Evolutionary conservation across 2,888 invertebrate genomes (phyloP).

Genomic region (Erebia aethiops): DNA sequence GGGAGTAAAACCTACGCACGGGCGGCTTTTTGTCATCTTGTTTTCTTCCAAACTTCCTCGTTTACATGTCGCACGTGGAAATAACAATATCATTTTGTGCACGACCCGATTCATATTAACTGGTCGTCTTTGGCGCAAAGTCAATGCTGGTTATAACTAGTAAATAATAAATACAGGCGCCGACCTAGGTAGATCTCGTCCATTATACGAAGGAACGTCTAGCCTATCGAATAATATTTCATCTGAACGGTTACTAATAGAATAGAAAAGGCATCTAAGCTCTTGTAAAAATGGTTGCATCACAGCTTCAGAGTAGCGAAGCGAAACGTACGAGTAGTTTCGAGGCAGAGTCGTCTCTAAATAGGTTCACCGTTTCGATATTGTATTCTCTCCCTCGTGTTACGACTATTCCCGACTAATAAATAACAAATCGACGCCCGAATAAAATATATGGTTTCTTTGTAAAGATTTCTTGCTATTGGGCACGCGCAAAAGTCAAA

Average conservation of each 20-base stretch:
- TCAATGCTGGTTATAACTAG: constrained; percentile 66
- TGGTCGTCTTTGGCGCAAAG: constrained; percentile 66
- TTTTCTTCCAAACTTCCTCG: constrained; percentile 47
- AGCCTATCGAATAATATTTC: constrained; percentile 52
- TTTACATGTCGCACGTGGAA: constrained; percentile 63
- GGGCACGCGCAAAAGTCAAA: constrained; percentile 55
- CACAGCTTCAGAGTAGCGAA: constrained; percentile 58
- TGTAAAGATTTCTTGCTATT: constrained; percentile 62
- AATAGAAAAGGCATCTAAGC: constrained; percentile 57
- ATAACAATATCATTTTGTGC: constrained; percentile 65
- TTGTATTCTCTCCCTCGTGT: constrained; percentile 74
- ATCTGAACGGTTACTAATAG: constrained; percentile 48
- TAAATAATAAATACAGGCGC: constrained; percentile 69
- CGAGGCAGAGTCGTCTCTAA: constrained; percentile 74
- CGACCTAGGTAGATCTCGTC: constrained; percentile 55
- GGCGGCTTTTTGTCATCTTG: constrained; percentile 23
- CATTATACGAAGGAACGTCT: constrained; percentile 58
- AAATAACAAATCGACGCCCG: constrained; percentile 82
- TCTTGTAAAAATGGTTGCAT: constrained; percentile 58
- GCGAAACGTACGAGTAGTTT: constrained; percentile 59
- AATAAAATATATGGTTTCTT: constrained; percentile 77
- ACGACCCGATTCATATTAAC: constrained; percentile 70
- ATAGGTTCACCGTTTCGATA: constrained; percentile 77
- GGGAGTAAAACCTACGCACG: not conserved
- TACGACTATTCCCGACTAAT: constrained; percentile 80